Conservation (phyloP, 2,797 vertebrate species). For the Glyptemys insculpta region DNA sequence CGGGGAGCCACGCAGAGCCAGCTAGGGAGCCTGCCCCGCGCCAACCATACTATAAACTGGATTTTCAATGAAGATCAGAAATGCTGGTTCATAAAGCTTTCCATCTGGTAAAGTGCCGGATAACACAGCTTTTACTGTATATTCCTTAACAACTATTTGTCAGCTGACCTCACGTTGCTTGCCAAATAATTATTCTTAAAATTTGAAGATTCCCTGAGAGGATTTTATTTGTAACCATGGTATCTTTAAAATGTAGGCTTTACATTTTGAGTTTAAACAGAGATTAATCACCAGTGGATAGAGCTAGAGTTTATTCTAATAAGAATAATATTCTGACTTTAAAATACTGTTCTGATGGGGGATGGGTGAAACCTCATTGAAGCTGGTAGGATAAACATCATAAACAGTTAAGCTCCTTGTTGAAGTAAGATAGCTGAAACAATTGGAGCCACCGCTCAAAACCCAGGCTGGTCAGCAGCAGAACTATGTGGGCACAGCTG, state of each 20-base stretch:
- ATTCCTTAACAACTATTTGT: constrained; percentile 62
- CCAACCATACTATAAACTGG: too few species aligned
- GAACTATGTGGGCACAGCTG: not conserved
- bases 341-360: constrained; percentile 28
- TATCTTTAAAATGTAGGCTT: constrained; percentile 50
- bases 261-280: constrained; percentile 43
- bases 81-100: too few species aligned
- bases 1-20: too few species aligned
- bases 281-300: constrained; percentile 26
- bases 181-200: constrained; percentile 67
- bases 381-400: constrained; percentile 19
- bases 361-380: not conserved
- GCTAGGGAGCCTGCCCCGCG: too few species aligned
- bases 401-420: constrained; percentile 40
- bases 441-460: constrained; percentile 25
- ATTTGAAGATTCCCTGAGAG: constrained; percentile 58
- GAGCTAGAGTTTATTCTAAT: constrained; percentile 23
- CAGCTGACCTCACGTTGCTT: constrained; percentile 55
- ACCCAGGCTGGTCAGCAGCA: constrained; percentile 21
- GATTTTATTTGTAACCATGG: constrained; percentile 44
- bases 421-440: constrained; percentile 1
- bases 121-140: not conserved
- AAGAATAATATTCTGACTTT: not conserved
- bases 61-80: too few species aligned
- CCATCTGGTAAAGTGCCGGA: too few species aligned